phyloP scores from a whole-genome alignment of 53 echinoderm and acorn worm genomes.

The Pentamera pediparva region DNA sequence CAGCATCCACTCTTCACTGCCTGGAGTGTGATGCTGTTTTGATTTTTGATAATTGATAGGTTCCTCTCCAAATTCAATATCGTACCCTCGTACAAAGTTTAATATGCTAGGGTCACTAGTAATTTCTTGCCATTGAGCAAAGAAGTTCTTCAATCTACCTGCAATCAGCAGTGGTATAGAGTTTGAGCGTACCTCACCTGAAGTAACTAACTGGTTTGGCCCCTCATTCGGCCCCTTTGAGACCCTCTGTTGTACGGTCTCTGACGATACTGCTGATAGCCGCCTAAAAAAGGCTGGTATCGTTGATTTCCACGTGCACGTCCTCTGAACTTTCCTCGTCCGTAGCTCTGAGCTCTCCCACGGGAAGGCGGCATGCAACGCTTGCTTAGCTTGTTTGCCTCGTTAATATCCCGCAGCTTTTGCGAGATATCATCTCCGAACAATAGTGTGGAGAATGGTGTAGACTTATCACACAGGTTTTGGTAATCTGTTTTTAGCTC shows the following conservation, averaged over 20 bases:
- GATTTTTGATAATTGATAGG: neutral
- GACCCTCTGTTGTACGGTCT: neutral
- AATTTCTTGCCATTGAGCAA: slow-evolving; percentile 25
- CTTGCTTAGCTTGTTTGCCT: slow-evolving; percentile 2
- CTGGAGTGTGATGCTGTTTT: neutral
- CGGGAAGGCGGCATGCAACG: neutral
- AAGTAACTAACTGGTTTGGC: neutral
- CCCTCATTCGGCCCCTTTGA: neutral
- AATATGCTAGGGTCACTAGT: slow-evolving; percentile 30
- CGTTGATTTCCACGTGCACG: neutral
- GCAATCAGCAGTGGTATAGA: neutral
- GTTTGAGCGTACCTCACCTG: slow-evolving; percentile 10
- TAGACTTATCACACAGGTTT: neutral
- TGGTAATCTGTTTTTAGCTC: slow-evolving; percentile 9
- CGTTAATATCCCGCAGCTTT: neutral
- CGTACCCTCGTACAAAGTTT: slow-evolving; percentile 15
- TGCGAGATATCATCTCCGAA: slow-evolving; percentile 12
- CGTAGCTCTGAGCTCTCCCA: neutral
- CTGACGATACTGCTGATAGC: neutral
- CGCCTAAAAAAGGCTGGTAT: slow-evolving; percentile 34
- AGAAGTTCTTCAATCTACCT: neutral
- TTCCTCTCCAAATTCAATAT: slow-evolving; percentile 28
- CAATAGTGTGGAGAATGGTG: slow-evolving; percentile 1
- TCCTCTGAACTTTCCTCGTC: slow-evolving; percentile 12
- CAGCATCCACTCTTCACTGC: neutral